Evolutionary conservation across 2,113 vertebrate species (phyloP).

Genomic region (Cyprinodon variegatus): DNA sequence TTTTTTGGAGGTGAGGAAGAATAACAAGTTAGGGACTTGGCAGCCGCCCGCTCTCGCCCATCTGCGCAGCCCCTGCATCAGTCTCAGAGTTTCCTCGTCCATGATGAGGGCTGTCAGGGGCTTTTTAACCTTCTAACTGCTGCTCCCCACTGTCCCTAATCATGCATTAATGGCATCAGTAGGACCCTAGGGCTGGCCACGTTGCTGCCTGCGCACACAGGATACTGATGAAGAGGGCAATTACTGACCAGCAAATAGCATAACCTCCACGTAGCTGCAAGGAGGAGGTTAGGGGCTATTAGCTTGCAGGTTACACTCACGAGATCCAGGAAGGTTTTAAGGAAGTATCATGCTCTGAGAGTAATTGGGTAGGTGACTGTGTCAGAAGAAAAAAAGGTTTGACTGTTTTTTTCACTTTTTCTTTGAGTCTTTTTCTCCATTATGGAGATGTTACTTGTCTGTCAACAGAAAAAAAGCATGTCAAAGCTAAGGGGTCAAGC

Average conservation of each 20-base stretch:
- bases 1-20: slow-evolving; percentile 92
- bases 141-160: slow-evolving; percentile 99
- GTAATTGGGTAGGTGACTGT: slow-evolving; percentile 51
- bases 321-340: slow-evolving; percentile 60
- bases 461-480: slow-evolving; percentile 26
- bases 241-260: slow-evolving; percentile 71
- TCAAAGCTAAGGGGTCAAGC: slow-evolving; percentile 36
- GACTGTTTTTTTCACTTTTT: not conserved
- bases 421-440: not conserved
- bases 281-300: slow-evolving; percentile 66
- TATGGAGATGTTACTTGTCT: slow-evolving; percentile 7
- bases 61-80: slow-evolving; percentile 93
- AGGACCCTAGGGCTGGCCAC: slow-evolving; percentile 93
- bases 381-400: slow-evolving; percentile 15
- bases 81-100: slow-evolving; percentile 95
- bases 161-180: slow-evolving; percentile 99
- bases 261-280: slow-evolving; percentile 72
- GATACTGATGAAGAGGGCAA: slow-evolving; percentile 81
- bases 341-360: slow-evolving; percentile 58
- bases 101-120: slow-evolving; percentile 98
- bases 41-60: slow-evolving; percentile 92
- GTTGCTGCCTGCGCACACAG: slow-evolving; percentile 92
- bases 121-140: slow-evolving; percentile 99
- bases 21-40: slow-evolving; percentile 97
- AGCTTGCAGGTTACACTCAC: slow-evolving; percentile 63